Conservation (phyloP, 2,888 invertebrate species). For the Gortyna flavago region DNA sequence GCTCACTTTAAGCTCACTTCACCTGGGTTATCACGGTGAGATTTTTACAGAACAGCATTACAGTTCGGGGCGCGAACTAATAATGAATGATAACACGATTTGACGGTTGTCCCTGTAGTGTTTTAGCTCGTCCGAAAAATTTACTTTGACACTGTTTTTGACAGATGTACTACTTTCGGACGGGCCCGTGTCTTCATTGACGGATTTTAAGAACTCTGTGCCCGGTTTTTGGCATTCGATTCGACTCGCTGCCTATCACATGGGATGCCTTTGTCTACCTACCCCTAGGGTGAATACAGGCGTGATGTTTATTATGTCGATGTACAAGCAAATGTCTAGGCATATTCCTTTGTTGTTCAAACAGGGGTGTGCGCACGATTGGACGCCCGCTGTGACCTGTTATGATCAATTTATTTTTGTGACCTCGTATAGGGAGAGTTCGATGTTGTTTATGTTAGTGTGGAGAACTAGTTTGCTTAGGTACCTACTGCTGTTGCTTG, state of each 20-base stretch:
- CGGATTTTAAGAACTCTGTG: background rate
- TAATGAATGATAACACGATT: no score
- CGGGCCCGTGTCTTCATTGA: background rate
- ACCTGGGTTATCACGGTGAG: no score
- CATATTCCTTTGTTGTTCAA: constrained; percentile 1
- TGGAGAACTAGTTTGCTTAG: constrained; percentile 9
- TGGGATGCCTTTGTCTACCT: background rate
- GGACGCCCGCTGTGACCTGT: constrained; percentile 43
- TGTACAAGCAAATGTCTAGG: background rate
- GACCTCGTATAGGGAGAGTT: constrained; percentile 17
- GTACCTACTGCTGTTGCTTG: background rate
- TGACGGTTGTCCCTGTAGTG: no score
- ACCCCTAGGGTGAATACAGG: accelerated
- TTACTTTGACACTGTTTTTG: background rate
- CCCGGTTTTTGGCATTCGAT: background rate
- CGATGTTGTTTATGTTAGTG: background rate
- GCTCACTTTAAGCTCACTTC: no score
- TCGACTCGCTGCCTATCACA: background rate
- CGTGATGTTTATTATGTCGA: background rate
- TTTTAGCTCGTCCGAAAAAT: background rate
- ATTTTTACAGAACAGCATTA: no score
- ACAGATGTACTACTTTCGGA: background rate
- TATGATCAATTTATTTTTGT: constrained; percentile 45
- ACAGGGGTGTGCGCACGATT: constrained; percentile 54
- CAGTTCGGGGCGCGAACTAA: no score